Evolutionary conservation across 2,113 vertebrate genomes (phyloP).

Genomic region (Scortum barcoo): DNA sequence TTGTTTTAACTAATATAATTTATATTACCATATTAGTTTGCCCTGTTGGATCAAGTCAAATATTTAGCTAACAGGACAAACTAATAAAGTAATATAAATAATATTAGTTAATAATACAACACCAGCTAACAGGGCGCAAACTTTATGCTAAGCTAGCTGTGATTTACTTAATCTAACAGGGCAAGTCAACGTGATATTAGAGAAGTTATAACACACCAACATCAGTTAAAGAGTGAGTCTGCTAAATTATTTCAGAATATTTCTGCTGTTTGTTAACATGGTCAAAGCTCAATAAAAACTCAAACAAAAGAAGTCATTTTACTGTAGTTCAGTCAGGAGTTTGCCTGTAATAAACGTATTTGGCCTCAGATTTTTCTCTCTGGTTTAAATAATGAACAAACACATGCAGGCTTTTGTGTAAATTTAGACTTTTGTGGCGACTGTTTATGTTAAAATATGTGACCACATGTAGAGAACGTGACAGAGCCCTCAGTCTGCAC

Average conservation of each 20-base stretch:
- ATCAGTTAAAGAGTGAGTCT: neutral
- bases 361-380: too few species aligned
- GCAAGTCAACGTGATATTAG: neutral
- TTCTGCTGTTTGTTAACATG: neutral
- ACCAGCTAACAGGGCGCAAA: too few species aligned
- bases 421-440: neutral
- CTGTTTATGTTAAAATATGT: neutral
- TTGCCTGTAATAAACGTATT: neutral
- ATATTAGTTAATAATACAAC: too few species aligned
- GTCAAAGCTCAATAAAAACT: neutral
- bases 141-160: neutral
- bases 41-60: too few species aligned
- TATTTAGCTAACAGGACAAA: too few species aligned
- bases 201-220: neutral
- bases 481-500: slow-evolving; percentile 7
- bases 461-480: neutral
- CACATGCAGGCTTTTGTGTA: too few species aligned
- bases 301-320: too few species aligned
- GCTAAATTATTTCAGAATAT: neutral
- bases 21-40: too few species aligned
- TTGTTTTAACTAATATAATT: too few species aligned
- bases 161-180: neutral
- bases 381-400: neutral
- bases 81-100: too few species aligned
- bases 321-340: neutral